A percentile compares a stretch with the other conserved stretches of the same genome.
These are phyloP conservation scores for Arnoldichthys spilopterus DNA, from an alignment of 2,797 vertebrate species.

Conservation along the genomic window DNA sequence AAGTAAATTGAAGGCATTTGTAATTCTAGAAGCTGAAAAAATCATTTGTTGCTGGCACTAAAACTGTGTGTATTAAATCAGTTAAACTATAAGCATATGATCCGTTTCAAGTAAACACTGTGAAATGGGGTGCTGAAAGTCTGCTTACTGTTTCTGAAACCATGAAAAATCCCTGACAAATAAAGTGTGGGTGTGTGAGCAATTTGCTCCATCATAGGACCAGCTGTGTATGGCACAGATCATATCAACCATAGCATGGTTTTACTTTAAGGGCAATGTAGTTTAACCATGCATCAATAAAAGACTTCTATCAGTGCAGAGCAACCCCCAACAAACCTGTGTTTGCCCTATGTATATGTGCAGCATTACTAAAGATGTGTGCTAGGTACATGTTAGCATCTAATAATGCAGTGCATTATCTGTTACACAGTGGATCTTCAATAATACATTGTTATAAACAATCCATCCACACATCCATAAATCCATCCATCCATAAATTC, in stretches of 20 bases:
- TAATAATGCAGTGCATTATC: too few relatives aligned
- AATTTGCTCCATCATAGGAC: not conserved
- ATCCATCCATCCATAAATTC: too few relatives aligned
- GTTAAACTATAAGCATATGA: not conserved
- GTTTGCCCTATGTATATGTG: not conserved
- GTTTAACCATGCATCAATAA: slow-evolving; percentile 27
- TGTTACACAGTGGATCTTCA: too few relatives aligned
- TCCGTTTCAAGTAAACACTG: not conserved
- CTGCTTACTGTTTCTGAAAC: not conserved
- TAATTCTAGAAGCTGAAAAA: not conserved
- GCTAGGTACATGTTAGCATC: not conserved
- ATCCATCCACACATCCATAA: too few relatives aligned
- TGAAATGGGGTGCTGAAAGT: not conserved
- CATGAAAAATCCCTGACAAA: not conserved
- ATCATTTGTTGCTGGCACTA: not conserved
- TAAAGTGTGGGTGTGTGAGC: not conserved
- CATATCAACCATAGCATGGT: not conserved
- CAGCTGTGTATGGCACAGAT: not conserved
- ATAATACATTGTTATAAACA: too few relatives aligned
- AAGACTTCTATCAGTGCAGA: slow-evolving; percentile 8
- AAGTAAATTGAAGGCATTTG: not conserved
- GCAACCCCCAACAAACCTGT: too few relatives aligned
- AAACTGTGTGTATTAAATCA: not conserved
- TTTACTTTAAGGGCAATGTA: slow-evolving; percentile 4
- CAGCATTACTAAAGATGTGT: not conserved